Evolutionary conservation across 2,888 invertebrate species (phyloP), one percentile per base, ranked within the genome.

Genomic region (Dryococelus australis): DNA sequence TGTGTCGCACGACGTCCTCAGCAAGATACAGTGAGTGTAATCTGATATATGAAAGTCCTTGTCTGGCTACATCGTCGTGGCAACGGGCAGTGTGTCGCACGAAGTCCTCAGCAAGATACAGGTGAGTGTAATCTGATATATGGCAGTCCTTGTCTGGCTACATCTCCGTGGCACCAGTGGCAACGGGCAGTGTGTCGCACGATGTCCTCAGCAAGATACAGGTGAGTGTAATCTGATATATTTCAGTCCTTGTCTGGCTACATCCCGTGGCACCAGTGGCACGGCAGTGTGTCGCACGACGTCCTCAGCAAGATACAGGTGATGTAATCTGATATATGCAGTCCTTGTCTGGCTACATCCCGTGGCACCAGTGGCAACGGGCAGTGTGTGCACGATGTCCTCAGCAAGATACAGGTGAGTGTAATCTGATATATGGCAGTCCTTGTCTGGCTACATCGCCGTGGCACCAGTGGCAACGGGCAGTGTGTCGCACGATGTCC

Each of bases 161-260:
- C 88, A 90, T 93, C 0, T 92, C 93, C 16, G 91, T 93, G 0
- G 93, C 93, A 16, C 93, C 93, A 16, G 92, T 92, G 3, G 89
- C 88, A 5, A 92, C 92, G 24, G 90, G 90, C 0, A 85, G 81
- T n/a, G 87, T 89, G 9, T 20, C 89, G 2, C 84, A 87, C 83
- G 51, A 43, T 0, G 43, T 51, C 0, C 85, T 89, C 24, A 53
- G 85, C 27, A 85, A 83, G 26, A 87, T 89, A 24, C 78, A 84
- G 87, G 89, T 89, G 85, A 86, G 86, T 35, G 35, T 35, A n/a
- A n/a, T n/a, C n/a, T n/a, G n/a, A n/a, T n/a, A n/a, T n/a, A n/a
- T n/a, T n/a, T n/a, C 88, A 88, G n/a, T 88, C 90, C 26, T 89
- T 92, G 43, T 89, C 90, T n/a, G 93, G 92, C 0, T 93, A 90